A percentile compares a stretch with the other conserved stretches of the same genome.
Conservation (phyloP, 2,888 invertebrate species). For the Lasioglossum malachurum region DNA sequence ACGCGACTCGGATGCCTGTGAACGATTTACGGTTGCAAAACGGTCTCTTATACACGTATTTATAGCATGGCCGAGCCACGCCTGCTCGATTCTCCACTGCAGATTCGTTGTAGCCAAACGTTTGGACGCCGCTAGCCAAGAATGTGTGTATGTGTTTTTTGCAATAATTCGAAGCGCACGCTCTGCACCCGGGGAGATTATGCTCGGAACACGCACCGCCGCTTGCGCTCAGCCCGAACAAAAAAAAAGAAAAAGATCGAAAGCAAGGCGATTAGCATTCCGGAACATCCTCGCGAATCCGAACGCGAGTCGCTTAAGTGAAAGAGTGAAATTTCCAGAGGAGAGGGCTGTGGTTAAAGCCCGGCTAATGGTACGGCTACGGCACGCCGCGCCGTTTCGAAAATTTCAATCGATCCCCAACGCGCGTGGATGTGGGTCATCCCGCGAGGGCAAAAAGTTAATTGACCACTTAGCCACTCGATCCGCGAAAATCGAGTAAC, state of each 20-base stretch:
- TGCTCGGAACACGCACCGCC: neutral
- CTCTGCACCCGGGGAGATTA: neutral
- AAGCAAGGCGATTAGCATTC: conserved; percentile 22
- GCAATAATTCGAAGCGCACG: neutral
- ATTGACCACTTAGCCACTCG: conserved; percentile 63
- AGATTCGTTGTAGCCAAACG: neutral
- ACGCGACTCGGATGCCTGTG: conserved; percentile 22
- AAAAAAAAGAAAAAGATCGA: conserved; percentile 4
- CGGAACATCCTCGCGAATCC: conserved; percentile 8
- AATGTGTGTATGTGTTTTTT: neutral
- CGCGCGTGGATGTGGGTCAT: conserved; percentile 55
- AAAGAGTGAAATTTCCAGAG: conserved; percentile 30
- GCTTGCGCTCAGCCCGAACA: neutral
- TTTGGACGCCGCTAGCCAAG: neutral
- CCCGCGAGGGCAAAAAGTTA: conserved; percentile 62
- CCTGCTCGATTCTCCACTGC: conserved; percentile 16
- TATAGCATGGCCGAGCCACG: conserved; percentile 27
- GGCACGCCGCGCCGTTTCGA: neutral
- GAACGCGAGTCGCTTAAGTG: neutral
- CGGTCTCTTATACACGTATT: conserved; percentile 18
- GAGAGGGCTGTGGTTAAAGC: conserved; percentile 16
- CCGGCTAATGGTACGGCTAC: conserved; percentile 18
- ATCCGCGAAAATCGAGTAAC: neutral
- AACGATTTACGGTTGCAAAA: conserved; percentile 28
- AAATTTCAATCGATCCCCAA: conserved; percentile 36